These are phyloP conservation scores for Kryphioiulus occultus DNA, from an alignment of 2,888 invertebrate species.

Conservation along the genomic window DNA sequence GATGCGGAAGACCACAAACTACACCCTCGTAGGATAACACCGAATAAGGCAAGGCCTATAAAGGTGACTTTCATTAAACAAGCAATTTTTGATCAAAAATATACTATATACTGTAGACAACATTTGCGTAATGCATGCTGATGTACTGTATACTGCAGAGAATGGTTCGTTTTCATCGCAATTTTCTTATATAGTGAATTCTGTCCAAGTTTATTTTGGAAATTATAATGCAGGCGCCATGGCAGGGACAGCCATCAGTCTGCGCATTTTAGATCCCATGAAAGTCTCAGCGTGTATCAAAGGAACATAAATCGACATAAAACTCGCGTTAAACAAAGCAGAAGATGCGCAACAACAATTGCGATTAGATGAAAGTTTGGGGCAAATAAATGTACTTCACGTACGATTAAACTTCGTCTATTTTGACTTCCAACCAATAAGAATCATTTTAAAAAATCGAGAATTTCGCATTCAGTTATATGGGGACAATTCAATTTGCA, in stretches of 20 bases:
- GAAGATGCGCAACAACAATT: conserved; percentile 40
- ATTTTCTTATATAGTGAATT: not conserved
- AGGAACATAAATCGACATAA: not conserved
- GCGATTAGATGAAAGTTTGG: conserved; percentile 32
- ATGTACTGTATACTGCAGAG: not conserved
- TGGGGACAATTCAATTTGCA: not conserved
- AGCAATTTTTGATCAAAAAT: too few species aligned
- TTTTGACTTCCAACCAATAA: not conserved
- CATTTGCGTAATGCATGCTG: not conserved
- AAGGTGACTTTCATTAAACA: not conserved
- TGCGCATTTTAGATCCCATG: not conserved
- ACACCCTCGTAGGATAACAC: not conserved
- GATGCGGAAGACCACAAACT: not conserved
- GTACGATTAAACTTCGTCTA: conserved; percentile 12
- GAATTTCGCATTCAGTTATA: not conserved
- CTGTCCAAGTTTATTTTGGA: not conserved
- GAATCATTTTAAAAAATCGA: not conserved
- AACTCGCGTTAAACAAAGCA: conserved; percentile 29
- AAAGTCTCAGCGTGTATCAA: conserved; percentile 27
- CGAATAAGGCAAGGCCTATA: not conserved
- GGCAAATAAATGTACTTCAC: conserved; percentile 17
- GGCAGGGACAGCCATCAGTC: not conserved
- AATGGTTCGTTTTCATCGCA: not conserved
- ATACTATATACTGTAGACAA: too few species aligned
- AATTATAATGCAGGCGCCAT: not conserved